phyloP scores from a whole-genome alignment of 1,140 invertebrate species.

The Varroa destructor region DNA sequence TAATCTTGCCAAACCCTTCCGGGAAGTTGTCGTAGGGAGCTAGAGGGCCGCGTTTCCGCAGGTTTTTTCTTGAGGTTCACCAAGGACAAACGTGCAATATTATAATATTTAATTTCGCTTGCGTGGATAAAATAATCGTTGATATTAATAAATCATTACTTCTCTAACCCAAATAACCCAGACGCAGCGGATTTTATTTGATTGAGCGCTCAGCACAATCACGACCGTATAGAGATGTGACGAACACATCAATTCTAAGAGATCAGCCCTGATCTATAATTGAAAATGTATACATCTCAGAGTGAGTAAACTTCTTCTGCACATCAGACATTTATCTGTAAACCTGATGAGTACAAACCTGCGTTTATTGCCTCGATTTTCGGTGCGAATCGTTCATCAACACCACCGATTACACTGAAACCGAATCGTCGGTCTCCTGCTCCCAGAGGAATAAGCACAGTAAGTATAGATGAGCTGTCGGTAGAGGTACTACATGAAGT shows the following conservation, averaged over 20 bases:
- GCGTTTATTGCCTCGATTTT: slow-evolving; percentile 44
- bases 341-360: slow-evolving; percentile 38
- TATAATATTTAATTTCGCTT: too few relatives aligned
- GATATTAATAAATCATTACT: slow-evolving; percentile 1
- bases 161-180: neutral
- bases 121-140: slow-evolving; percentile 81
- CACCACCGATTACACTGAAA: slow-evolving; percentile 45
- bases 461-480: slow-evolving; percentile 1
- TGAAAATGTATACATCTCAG: too few relatives aligned
- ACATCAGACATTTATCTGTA: neutral
- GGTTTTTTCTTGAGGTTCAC: too few relatives aligned
- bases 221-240: too few relatives aligned
- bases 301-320: neutral
- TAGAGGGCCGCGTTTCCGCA: too few relatives aligned
- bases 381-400: slow-evolving; percentile 44
- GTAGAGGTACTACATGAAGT: neutral
- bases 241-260: too few relatives aligned
- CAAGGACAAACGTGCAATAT: too few relatives aligned
- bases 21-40: too few relatives aligned
- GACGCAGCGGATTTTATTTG: too few relatives aligned
- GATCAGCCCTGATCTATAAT: too few relatives aligned
- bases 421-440: slow-evolving; percentile 42
- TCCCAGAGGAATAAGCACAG: slow-evolving; percentile 35
- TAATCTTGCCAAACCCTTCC: too few relatives aligned
- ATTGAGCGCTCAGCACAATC: too few relatives aligned